Evolutionary conservation across 1,140 invertebrate genomes (phyloP), one percentile per base, ranked within the genome.

Genomic region (Leucophenga varia): DNA sequence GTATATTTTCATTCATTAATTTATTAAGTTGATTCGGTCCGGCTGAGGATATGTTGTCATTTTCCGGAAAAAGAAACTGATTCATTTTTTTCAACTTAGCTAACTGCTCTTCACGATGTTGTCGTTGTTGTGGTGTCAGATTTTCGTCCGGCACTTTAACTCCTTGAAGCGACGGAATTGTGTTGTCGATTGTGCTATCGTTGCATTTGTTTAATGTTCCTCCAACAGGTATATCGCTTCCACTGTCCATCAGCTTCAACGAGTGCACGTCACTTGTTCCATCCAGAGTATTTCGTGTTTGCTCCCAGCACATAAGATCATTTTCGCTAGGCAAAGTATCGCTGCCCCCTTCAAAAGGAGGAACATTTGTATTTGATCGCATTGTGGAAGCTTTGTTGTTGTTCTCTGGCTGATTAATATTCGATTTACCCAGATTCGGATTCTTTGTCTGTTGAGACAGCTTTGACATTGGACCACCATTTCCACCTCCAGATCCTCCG

Each of bases 91-190:
- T 82, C 49, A 98, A 81, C 30, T 87, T 93, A 4, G 93, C 93
- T 18, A 97, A 79, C 59, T 95, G 89, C 72, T 93, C 91, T 77
- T 95, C 93, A 43, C 95, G 81, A 64, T 95, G 91, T 46, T 95
- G 91, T 41, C 92, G 82, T 76, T 98, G 95, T 76, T 97, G 91
- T 18, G 94, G 93, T 43, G 95, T 98, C 53, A 97, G 80, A 77
- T 97, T 95, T 80, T 97, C 94, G 79, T 97, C 93, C 49, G 93
- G 93, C 60, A 95, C 88, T 82, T 94, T 93, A 9, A 92, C 89
- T 64, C 88, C 88, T 79, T 84, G 82, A 31, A 85, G 64, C 21
- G 83, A 83, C 61, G 81, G 81, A 49, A 83, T 79, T 12, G 21
- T 31, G 37, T 14, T 18, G 12, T 36, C 14, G 28, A 18, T 38